phyloP scores from a whole-genome alignment of 2,888 invertebrate species.

The Lottia gigantea region DNA sequence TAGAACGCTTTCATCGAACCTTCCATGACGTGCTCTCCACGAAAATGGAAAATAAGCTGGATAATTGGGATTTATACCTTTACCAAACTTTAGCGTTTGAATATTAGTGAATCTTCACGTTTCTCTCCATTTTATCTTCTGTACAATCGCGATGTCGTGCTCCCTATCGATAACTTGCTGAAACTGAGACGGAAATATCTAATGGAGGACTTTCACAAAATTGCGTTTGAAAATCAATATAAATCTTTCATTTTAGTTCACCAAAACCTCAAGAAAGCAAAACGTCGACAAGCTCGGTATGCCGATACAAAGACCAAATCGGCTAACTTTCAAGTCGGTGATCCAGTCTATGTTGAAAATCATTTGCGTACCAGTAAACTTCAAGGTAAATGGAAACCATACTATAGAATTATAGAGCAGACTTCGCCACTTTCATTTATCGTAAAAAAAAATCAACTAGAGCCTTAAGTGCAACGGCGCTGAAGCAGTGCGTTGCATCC shows the following conservation, averaged over 20 bases:
- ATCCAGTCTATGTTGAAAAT: slow-evolving; percentile 25
- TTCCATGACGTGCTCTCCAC: not conserved
- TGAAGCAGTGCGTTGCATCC: no score
- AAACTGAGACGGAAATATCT: slow-evolving; percentile 9
- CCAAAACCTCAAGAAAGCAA: no score
- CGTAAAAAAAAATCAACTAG: no score
- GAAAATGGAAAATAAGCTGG: not conserved
- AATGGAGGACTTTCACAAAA: not conserved
- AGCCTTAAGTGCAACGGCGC: no score
- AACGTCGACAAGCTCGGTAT: no score
- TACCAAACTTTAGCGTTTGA: not conserved
- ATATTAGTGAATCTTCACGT: slow-evolving; percentile 5
- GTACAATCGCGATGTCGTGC: slow-evolving; percentile 4
- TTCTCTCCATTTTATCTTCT: slow-evolving; percentile 15
- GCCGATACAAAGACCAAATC: not conserved
- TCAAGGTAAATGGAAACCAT: slow-evolving; percentile 23
- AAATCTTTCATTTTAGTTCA: slow-evolving; percentile 17
- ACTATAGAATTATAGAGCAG: slow-evolving; percentile 24
- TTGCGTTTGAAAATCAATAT: slow-evolving; percentile 14
- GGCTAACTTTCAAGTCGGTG: slow-evolving; percentile 18
- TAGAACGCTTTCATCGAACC: not conserved
- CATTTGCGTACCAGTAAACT: slow-evolving; percentile 18
- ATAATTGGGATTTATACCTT: not conserved
- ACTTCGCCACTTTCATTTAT: no score
- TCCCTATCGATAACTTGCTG: slow-evolving; percentile 12